A percentile compares a stretch with the other conserved stretches of the same genome.
phyloP scores from a whole-genome alignment of 2,888 invertebrate genomes.

The Macrosoma leucophasiata region DNA sequence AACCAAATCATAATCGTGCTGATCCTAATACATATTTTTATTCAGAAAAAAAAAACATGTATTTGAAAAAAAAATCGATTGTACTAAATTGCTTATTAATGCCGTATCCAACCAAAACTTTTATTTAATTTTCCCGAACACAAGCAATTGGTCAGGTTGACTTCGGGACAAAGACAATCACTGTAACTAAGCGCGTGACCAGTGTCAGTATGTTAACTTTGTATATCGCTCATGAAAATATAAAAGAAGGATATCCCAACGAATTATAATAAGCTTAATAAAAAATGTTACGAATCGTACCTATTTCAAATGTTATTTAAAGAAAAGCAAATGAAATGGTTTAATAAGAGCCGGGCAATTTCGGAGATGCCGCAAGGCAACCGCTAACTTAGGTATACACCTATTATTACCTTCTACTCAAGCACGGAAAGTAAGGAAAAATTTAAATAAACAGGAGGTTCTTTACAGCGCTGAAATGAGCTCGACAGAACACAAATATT shows the following conservation, averaged over 20 bases:
- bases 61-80: no score
- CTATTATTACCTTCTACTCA: slow-evolving; percentile 23
- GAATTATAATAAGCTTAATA: slow-evolving; percentile 3
- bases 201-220: slow-evolving; percentile 32
- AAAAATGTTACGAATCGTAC: not conserved
- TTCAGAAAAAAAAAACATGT: no score
- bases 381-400: slow-evolving; percentile 31
- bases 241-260: not conserved
- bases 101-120: slow-evolving; percentile 41
- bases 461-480: slow-evolving; percentile 34
- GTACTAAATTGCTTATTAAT: no score
- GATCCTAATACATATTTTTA: no score
- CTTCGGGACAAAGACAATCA: slow-evolving; percentile 63
- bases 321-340: slow-evolving; percentile 25
- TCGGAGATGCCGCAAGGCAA: slow-evolving; percentile 31
- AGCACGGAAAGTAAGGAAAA: slow-evolving; percentile 30
- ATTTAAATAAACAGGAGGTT: slow-evolving; percentile 40
- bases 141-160: slow-evolving; percentile 43
- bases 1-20: no score
- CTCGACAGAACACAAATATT: slow-evolving; percentile 20
- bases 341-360: slow-evolving; percentile 32
- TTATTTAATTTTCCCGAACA: slow-evolving; percentile 19
- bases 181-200: slow-evolving; percentile 39
- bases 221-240: slow-evolving; percentile 5
- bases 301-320: slow-evolving; percentile 13